These are phyloP conservation scores for Tenthredo distinguenda DNA, from an alignment of 2,888 invertebrate genomes.

Conservation along the genomic window DNA sequence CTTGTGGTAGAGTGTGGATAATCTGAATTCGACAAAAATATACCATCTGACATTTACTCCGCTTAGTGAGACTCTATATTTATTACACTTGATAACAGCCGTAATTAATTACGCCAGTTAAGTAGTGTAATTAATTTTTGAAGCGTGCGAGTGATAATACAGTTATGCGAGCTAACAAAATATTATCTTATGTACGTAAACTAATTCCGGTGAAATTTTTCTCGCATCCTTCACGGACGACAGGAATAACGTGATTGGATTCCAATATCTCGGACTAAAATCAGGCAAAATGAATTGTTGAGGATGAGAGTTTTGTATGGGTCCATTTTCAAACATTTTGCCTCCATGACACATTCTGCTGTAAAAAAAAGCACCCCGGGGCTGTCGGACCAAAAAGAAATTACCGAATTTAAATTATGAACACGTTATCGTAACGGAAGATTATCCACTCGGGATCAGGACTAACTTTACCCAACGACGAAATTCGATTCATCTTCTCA, in stretches of 20 bases:
- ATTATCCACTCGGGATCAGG: not conserved
- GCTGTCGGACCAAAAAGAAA: not conserved
- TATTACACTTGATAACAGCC: slow-evolving; percentile 5
- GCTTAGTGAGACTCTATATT: not conserved
- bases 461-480: not conserved
- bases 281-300: slow-evolving; percentile 40
- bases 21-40: slow-evolving; percentile 3
- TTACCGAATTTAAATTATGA: not conserved
- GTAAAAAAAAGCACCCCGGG: not conserved
- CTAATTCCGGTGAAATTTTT: too few species aligned
- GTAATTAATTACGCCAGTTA: slow-evolving; percentile 23
- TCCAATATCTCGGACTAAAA: not conserved
- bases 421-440: not conserved
- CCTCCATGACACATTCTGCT: slow-evolving; percentile 3
- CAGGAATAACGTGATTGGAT: not conserved
- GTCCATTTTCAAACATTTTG: slow-evolving; percentile 50
- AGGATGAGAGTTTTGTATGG: slow-evolving; percentile 40
- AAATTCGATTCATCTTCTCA: not conserved
- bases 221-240: not conserved
- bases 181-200: not conserved
- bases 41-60: not conserved
- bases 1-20: not conserved
- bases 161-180: not conserved
- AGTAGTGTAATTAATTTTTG: slow-evolving; percentile 3
- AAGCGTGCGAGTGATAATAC: not conserved